Conservation (phyloP, 2,797 vertebrate genomes). For the Periophthalmus magnuspinnatus region DNA sequence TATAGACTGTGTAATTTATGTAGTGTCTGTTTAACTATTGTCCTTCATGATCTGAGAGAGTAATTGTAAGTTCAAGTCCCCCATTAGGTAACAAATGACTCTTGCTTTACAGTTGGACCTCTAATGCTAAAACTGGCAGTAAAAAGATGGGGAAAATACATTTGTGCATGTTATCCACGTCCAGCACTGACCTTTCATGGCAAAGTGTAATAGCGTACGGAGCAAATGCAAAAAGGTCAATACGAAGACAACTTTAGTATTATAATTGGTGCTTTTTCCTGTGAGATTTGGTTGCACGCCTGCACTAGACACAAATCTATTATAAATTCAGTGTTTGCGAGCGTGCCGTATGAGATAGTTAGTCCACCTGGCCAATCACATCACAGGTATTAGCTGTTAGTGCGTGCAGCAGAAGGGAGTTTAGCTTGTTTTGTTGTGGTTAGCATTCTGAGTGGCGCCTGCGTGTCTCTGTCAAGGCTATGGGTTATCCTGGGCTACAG, state of each 20-base stretch:
- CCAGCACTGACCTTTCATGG: conserved; percentile 78
- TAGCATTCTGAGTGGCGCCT: conserved; percentile 24
- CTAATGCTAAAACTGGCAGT: conserved; percentile 42
- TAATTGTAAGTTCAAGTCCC: not conserved
- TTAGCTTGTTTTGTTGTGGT: conserved; percentile 11
- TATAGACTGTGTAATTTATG: not conserved
- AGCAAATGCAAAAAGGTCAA: conserved; percentile 81
- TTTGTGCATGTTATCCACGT: conserved; percentile 72
- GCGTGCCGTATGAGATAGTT: conserved; percentile 34
- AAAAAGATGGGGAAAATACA: conserved; percentile 33
- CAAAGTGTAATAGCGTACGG: conserved; percentile 81
- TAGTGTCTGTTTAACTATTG: too few species aligned
- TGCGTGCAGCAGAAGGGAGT: not conserved
- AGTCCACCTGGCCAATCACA: conserved; percentile 52
- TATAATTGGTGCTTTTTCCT: conserved; percentile 76
- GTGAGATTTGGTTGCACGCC: conserved; percentile 30
- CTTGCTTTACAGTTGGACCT: conserved; percentile 24
- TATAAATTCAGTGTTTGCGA: conserved; percentile 44
- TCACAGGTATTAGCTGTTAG: conserved; percentile 32
- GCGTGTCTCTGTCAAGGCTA: conserved; percentile 26
- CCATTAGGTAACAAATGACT: not conserved
- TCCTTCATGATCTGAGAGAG: not conserved
- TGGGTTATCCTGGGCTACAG: conserved; percentile 19
- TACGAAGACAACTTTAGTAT: conserved; percentile 76
- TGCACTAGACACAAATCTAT: conserved; percentile 20